Percentiles rank a stretch among this genome's conserved stretches.
Conservation (phyloP, 2,797 vertebrate genomes). For the Parauchenoglanis punctatus region DNA sequence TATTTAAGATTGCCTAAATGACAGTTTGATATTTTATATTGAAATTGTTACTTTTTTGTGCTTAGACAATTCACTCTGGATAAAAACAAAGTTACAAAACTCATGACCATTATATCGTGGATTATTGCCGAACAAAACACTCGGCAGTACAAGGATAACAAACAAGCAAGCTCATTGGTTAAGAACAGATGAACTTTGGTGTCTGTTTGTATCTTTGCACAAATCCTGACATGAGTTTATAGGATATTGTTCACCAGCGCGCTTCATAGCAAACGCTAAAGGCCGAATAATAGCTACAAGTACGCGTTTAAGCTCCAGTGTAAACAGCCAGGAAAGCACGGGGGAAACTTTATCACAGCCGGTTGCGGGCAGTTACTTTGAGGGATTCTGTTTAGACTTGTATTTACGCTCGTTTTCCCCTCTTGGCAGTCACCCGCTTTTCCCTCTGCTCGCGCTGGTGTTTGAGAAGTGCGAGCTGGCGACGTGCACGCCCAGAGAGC, state of each 20-base stretch:
- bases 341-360: conserved; percentile 24
- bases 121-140: not conserved
- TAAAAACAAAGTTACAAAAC: not conserved
- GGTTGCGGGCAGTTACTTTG: conserved; percentile 16
- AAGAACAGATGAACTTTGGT: conserved; percentile 17
- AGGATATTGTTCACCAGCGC: conserved; percentile 12
- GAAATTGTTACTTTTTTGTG: not conserved
- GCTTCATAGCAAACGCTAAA: conserved; percentile 5
- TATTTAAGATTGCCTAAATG: not conserved
- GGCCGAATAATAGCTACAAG: conserved; percentile 26
- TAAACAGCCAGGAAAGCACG: conserved; percentile 30
- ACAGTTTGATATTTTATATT: not conserved
- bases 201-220: conserved; percentile 13
- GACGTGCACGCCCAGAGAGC: conserved; percentile 98
- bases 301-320: conserved; percentile 29
- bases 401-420: conserved; percentile 74
- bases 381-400: conserved; percentile 28
- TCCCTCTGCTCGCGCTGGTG: conserved; percentile 98
- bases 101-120: not conserved
- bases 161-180: conserved; percentile 2
- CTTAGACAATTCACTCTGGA: not conserved
- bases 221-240: not conserved
- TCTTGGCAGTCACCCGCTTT: conserved; percentile 96
- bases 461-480: conserved; percentile 99
- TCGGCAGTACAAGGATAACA: not conserved